phyloP scores from a whole-genome alignment of 1,140 invertebrate genomes.

The Cotesia vestalis region DNA sequence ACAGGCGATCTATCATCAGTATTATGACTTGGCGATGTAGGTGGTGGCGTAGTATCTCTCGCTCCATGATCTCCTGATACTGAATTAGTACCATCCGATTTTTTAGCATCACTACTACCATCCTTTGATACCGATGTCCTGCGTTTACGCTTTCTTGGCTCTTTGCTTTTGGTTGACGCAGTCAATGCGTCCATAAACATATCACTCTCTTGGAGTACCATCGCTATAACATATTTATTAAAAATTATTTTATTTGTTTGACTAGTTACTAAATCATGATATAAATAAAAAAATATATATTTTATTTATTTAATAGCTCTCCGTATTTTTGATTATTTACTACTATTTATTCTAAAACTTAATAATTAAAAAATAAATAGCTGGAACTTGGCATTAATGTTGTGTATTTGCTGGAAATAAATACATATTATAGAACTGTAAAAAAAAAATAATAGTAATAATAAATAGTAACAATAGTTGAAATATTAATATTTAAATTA shows the following conservation, averaged over 20 bases:
- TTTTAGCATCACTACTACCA: conserved; percentile 65
- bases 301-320: conserved; percentile 10
- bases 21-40: conserved; percentile 60
- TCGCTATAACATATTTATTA: conserved; percentile 63
- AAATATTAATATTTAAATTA: too few relatives aligned
- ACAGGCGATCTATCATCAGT: conserved; percentile 68
- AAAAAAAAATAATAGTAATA: not conserved
- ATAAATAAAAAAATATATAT: not conserved
- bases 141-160: conserved; percentile 80
- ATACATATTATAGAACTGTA: not conserved
- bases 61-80: conserved; percentile 53
- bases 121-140: conserved; percentile 73
- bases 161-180: conserved; percentile 77
- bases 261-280: not conserved
- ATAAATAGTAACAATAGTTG: not conserved
- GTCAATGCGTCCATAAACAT: conserved; percentile 92
- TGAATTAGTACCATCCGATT: conserved; percentile 58
- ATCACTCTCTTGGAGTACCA: conserved; percentile 85
- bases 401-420: conserved; percentile 4
- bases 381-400: conserved; percentile 1
- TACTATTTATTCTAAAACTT: not conserved
- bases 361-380: not conserved
- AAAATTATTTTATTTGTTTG: conserved; percentile 24
- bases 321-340: not conserved
- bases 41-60: conserved; percentile 51